A percentile compares a stretch with the other conserved stretches of the same genome.
Evolutionary conservation across 2,113 vertebrate genomes (phyloP).

Genomic region (Psittacula cyanocephala): DNA sequence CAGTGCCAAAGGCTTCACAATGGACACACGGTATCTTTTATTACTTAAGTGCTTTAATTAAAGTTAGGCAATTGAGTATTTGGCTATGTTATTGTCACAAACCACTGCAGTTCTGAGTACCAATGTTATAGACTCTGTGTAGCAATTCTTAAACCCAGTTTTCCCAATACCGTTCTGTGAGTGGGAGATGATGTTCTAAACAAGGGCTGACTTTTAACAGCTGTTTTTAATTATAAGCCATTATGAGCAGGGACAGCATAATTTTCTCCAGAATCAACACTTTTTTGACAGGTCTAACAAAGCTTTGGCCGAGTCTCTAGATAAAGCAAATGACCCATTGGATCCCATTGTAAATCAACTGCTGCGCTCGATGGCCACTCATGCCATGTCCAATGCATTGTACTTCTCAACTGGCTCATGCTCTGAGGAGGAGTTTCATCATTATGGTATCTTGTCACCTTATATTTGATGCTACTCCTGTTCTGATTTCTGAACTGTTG

Average conservation of each 20-base stretch:
- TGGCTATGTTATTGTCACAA: background rate
- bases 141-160: background rate
- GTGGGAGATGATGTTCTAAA: background rate
- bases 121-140: background rate
- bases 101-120: background rate
- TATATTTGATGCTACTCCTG: background rate
- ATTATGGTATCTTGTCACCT: conserved; percentile 79
- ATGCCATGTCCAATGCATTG: conserved; percentile 91
- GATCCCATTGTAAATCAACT: conserved; percentile 89
- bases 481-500: background rate
- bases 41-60: background rate
- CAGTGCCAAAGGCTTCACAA: conserved; percentile 80
- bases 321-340: conserved; percentile 80
- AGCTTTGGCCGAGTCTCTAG: conserved; percentile 88
- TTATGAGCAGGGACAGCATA: background rate
- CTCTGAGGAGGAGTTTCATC: conserved; percentile 83
- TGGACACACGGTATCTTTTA: conserved; percentile 84
- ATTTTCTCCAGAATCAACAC: background rate
- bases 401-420: conserved; percentile 91
- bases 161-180: background rate
- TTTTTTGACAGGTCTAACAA: conserved; percentile 87
- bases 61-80: background rate
- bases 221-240: background rate
- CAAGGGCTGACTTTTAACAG: background rate
- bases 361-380: conserved; percentile 90